These are phyloP conservation scores for Acanthoscelides obtectus DNA, from an alignment of 2,888 invertebrate species.

Conservation along the genomic window DNA sequence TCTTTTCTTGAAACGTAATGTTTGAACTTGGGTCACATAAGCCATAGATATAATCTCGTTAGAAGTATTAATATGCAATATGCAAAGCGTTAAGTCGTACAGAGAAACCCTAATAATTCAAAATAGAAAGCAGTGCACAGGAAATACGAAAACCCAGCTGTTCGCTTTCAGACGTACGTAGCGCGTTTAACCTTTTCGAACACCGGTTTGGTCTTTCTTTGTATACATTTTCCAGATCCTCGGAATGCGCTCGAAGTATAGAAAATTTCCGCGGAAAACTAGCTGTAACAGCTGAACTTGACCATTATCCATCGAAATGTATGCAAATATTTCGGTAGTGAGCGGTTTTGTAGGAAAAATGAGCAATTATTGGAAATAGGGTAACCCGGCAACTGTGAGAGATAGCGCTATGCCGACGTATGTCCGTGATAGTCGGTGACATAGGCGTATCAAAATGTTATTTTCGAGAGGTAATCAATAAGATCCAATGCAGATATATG, in stretches of 20 bases:
- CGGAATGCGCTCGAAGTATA: slow-evolving; percentile 31
- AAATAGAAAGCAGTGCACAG: slow-evolving; percentile 18
- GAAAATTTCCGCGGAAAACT: neutral
- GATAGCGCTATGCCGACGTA: slow-evolving; percentile 23
- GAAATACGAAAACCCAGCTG: slow-evolving; percentile 15
- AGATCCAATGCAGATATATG: neutral
- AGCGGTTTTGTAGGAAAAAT: neutral
- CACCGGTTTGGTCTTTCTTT: slow-evolving; percentile 32
- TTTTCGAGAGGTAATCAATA: neutral
- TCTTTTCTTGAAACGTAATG: no score
- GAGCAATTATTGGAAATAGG: slow-evolving; percentile 27
- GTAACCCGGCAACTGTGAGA: slow-evolving; percentile 30
- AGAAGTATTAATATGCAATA: no score
- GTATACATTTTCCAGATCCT: slow-evolving; percentile 27
- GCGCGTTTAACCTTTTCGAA: slow-evolving; percentile 20
- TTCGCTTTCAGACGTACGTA: slow-evolving; percentile 20
- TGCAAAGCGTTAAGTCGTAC: no score
- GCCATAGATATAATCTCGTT: no score
- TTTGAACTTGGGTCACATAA: no score
- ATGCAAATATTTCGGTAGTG: neutral
- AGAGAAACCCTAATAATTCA: neutral
- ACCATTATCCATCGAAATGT: neutral
- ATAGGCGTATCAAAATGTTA: neutral
- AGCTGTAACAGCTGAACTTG: neutral
- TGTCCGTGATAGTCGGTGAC: slow-evolving; percentile 22